These are phyloP conservation scores for Cherax destructor DNA, from an alignment of 1,140 invertebrate genomes.

Conservation along the genomic window DNA sequence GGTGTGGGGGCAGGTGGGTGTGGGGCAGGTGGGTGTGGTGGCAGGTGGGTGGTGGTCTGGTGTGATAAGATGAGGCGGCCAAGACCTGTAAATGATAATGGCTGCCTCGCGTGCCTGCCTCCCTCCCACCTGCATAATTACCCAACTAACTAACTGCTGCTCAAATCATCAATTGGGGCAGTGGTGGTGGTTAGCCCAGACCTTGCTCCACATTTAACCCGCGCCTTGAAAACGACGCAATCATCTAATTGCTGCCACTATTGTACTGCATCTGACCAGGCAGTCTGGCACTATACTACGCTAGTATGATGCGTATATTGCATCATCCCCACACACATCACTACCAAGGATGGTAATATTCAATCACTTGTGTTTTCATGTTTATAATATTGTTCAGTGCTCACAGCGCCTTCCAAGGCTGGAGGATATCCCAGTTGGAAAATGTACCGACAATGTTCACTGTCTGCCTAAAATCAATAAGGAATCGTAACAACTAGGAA, in stretches of 20 bases:
- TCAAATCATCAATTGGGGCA: neutral
- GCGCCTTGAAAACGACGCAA: neutral
- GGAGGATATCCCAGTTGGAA: no score
- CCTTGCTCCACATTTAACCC: neutral
- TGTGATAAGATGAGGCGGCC: neutral
- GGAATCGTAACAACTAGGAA: no score
- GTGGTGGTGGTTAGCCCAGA: neutral
- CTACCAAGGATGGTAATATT: no score
- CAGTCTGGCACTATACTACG: no score
- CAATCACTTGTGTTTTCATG: no score
- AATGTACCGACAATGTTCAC: no score
- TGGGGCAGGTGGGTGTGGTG: neutral
- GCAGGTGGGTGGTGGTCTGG: neutral
- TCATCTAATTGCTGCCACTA: neutral
- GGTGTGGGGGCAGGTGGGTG: neutral
- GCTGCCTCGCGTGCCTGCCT: neutral
- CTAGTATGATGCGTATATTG: no score
- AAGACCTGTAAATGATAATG: neutral
- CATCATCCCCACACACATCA: no score
- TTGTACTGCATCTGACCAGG: neutral
- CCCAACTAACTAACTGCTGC: neutral
- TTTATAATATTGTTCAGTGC: no score
- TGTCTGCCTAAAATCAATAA: no score
- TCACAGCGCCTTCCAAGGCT: no score
- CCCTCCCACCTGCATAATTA: neutral